phyloP scores from a whole-genome alignment of 2,113 vertebrate genomes.

The Onychostruthus taczanowskii region DNA sequence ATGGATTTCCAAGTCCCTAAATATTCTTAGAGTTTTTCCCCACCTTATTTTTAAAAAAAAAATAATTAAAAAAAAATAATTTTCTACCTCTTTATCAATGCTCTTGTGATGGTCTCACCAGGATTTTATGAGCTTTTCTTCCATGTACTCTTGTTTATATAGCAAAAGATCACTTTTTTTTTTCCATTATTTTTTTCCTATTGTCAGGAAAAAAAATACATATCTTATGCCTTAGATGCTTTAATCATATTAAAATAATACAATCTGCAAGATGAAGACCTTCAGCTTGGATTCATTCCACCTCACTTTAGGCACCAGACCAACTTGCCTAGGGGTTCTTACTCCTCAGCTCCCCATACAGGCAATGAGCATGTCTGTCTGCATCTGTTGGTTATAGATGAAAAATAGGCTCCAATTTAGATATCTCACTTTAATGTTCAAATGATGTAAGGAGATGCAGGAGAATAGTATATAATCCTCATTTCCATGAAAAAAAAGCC shows the following conservation, averaged over 20 bases:
- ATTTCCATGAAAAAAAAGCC: neutral
- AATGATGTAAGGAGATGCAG: constrained; percentile 2
- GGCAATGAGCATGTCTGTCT: neutral
- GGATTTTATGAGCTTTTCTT: neutral
- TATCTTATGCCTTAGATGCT: neutral
- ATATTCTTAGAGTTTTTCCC: neutral
- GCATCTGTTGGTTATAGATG: constrained; percentile 30
- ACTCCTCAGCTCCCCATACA: constrained; percentile 14
- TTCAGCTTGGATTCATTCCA: constrained; percentile 35
- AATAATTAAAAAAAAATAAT: too few relatives aligned
- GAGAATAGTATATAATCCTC: neutral
- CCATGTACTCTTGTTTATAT: neutral
- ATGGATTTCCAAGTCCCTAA: neutral
- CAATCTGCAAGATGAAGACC: constrained; percentile 34
- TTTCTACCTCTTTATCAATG: neutral
- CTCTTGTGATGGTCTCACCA: neutral
- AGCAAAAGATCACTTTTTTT: neutral
- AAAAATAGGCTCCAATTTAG: constrained; percentile 38
- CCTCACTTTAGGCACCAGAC: constrained; percentile 29
- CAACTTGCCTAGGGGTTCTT: constrained; percentile 29
- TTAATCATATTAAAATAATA: constrained; percentile 51
- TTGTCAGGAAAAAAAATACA: neutral
- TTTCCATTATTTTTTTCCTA: neutral
- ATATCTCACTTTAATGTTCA: constrained; percentile 35
- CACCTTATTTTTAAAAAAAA: neutral